A percentile compares a stretch with the other conserved stretches of the same genome.
These are phyloP conservation scores for Pseudochirops cupreus DNA, from an alignment of 2,797 vertebrate genomes.

Conservation along the genomic window DNA sequence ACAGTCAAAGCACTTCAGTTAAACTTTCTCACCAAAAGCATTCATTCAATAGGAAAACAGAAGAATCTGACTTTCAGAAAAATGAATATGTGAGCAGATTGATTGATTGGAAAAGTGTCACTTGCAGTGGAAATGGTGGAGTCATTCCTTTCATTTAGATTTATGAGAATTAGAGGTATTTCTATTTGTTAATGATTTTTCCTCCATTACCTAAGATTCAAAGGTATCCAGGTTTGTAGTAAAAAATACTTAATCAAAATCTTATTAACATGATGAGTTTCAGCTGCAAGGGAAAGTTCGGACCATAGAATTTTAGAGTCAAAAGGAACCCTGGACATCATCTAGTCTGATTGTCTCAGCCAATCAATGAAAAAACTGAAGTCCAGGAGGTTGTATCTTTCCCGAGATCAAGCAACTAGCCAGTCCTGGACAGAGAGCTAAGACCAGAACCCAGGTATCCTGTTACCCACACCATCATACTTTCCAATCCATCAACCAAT, in stretches of 20 bases:
- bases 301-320: slow-evolving; percentile 44
- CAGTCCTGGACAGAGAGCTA: background rate
- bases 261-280: slow-evolving; percentile 13
- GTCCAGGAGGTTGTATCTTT: background rate
- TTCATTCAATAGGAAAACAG: slow-evolving; percentile 42
- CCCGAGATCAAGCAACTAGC: background rate
- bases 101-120: background rate
- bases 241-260: slow-evolving; percentile 60
- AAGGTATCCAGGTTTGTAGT: slow-evolving; percentile 49
- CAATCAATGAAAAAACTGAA: slow-evolving; percentile 20
- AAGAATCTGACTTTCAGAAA: slow-evolving; percentile 24
- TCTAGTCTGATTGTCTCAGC: background rate
- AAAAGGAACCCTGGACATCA: slow-evolving; percentile 38
- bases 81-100: background rate
- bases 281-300: slow-evolving; percentile 41
- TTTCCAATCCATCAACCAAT: background rate
- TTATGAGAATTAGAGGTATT: slow-evolving; percentile 45
- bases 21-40: slow-evolving; percentile 58
- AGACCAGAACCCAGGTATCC: background rate
- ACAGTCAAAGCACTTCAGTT: slow-evolving; percentile 34
- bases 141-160: slow-evolving; percentile 27
- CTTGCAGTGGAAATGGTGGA: background rate
- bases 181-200: slow-evolving; percentile 64
- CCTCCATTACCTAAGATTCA: slow-evolving; percentile 50
- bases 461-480: background rate